Base-by-base conservation (phyloP, 2,888 invertebrate genomes). In the Ormia ochracea region DNA sequence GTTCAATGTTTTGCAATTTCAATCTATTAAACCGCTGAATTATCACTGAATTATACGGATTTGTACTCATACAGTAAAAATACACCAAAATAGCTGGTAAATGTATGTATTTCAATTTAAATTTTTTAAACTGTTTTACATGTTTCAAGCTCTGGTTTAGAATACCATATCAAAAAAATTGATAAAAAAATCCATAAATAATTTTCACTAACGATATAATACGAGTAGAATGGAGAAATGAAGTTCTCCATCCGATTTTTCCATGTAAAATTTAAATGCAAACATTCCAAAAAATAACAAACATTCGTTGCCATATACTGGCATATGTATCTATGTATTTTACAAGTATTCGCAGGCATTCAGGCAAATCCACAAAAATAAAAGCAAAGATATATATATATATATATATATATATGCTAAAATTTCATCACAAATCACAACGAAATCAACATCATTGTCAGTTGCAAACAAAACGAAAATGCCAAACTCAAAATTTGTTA, bases 391-490 rank as follows among this genome's bases (percentile, higher is more conserved):
- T n/a, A n/a, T n/a, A n/a, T n/a, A n/a, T n/a, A n/a, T n/a, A n/a
- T n/a, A n/a, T n/a, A 56, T 26, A 66, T 68, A 59, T 52, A 58
- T 48, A 50, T 66, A 50, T 41, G 21, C 45, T 21, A 52, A 31
- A 61, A 66, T 33, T 36, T 41, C 31, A 66, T 58, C 50, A 52
- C 26, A 75, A 68, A 68, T 68, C 59, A 68, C 59, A 74, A 59
- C 59, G 52, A 66, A 65, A 52, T 72, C 41, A 52, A n/a, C 52
- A 33, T 43, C 50, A 70, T 69, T 19, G 28, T 50, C 48, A 36
- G 43, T 72, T 52, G 21, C 2, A 33, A 26, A 33, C 14, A 26
- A 23, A 19, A 56, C n/a, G n/a, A 43, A 73, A 56, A 45, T 56
- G 26, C 1, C 14, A 38, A 19, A 43, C 28, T 58, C 17, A 12